Percentiles rank a stretch among this genome's conserved stretches.
phyloP scores from a whole-genome alignment of 64 coral and sea anemone species.

The Montipora capricornis region DNA sequence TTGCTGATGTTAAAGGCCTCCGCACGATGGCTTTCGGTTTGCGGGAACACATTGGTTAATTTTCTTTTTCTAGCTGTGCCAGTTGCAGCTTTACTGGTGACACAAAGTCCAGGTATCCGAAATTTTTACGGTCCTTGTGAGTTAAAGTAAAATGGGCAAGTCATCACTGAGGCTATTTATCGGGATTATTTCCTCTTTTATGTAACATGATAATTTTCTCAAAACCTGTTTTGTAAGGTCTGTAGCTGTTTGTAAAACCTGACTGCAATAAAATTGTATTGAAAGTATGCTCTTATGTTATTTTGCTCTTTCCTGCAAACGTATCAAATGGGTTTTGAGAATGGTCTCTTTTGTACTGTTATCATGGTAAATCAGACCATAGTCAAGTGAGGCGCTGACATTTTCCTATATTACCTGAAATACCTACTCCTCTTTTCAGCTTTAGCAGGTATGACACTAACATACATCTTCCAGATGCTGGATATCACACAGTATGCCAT shows the following conservation, averaged over 20 bases:
- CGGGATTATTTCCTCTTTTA: too few relatives aligned
- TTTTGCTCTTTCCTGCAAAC: too few relatives aligned
- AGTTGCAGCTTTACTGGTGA: slow-evolving; percentile 3
- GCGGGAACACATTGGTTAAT: neutral
- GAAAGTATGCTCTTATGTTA: too few relatives aligned
- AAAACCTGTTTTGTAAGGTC: too few relatives aligned
- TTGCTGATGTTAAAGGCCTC: neutral
- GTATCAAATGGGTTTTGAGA: too few relatives aligned
- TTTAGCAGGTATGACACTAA: slow-evolving; percentile 43
- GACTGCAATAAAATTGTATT: too few relatives aligned
- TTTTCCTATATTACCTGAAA: neutral
- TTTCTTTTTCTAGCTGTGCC: slow-evolving; percentile 30
- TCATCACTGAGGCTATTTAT: too few relatives aligned
- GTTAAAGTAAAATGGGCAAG: too few relatives aligned
- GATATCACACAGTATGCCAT: slow-evolving; percentile 11
- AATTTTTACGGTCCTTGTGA: neutral
- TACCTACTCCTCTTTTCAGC: neutral
- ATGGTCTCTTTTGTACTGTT: too few relatives aligned
- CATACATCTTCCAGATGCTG: slow-evolving; percentile 11
- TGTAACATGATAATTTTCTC: too few relatives aligned
- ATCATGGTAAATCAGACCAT: too few relatives aligned
- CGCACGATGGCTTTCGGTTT: slow-evolving; percentile 2
- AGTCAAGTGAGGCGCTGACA: neutral
- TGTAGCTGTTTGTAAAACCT: too few relatives aligned
- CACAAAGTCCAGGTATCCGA: slow-evolving; percentile 36